Conservation (phyloP, 2,113 vertebrate species). For the Carlito syrichta region DNA sequence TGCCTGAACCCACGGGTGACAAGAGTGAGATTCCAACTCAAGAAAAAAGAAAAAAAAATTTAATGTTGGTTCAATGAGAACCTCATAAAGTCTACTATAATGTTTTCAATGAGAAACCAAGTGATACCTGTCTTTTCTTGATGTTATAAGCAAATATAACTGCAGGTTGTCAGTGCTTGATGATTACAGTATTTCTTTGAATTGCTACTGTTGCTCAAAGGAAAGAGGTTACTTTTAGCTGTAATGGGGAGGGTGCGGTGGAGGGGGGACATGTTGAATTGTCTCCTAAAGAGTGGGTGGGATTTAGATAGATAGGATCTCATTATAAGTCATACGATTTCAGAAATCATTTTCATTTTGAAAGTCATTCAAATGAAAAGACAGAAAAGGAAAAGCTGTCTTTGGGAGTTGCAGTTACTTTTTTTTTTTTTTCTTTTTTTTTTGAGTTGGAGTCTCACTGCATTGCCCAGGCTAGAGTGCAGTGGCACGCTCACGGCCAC, state of each 20-base stretch:
- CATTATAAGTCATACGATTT: background rate
- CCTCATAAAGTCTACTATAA: background rate
- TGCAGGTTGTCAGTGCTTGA: background rate
- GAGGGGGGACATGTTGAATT: background rate
- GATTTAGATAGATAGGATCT: background rate
- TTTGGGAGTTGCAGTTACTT: background rate
- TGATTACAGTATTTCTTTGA: background rate
- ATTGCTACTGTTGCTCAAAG: background rate
- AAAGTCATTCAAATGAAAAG: background rate
- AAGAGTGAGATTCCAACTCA: too few species aligned
- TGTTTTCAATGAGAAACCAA: background rate
- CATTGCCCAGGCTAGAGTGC: too few species aligned
- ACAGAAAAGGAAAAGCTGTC: background rate
- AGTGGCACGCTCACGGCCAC: too few species aligned
- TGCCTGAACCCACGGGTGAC: too few species aligned
- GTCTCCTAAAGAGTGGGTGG: background rate
- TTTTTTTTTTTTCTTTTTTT: background rate
- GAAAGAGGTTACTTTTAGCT: background rate
- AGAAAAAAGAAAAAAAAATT: too few species aligned
- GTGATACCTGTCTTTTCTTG: background rate
- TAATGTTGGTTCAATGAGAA: background rate
- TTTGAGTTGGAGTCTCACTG: too few species aligned
- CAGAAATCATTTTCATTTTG: background rate
- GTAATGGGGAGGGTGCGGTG: background rate
- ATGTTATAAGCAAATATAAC: background rate